Evolutionary conservation across 1,140 invertebrate species (phyloP).

Genomic region (Megalonaias nervosa): DNA sequence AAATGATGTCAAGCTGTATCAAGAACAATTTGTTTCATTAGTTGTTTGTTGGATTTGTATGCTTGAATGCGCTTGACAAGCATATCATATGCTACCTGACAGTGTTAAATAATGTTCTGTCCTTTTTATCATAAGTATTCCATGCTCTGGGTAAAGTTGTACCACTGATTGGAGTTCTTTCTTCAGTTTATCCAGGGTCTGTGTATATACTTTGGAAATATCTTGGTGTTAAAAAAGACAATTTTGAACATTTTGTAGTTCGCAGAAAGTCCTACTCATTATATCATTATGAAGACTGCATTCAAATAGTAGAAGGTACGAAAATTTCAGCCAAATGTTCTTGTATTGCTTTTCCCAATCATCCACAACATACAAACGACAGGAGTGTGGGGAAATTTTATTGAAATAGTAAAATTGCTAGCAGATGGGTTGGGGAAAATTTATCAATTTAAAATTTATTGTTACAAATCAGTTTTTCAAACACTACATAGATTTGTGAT

Average conservation of each 20-base stretch:
- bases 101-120: not conserved
- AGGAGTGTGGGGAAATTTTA: slow-evolving; percentile 7
- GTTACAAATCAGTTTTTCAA: slow-evolving; percentile 23
- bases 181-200: slow-evolving; percentile 12
- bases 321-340: slow-evolving; percentile 13
- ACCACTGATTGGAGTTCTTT: not conserved
- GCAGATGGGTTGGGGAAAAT: slow-evolving; percentile 5
- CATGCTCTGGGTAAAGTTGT: not conserved
- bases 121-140: too few species aligned
- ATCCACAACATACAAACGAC: slow-evolving; percentile 1
- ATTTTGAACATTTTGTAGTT: slow-evolving; percentile 28
- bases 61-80: slow-evolving; percentile 22
- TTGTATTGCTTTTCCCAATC: slow-evolving; percentile 17
- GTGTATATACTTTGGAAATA: slow-evolving; percentile 23
- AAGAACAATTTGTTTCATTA: too few species aligned
- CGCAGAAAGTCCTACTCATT: slow-evolving; percentile 34
- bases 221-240: slow-evolving; percentile 14
- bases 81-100: slow-evolving; percentile 1
- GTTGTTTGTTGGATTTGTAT: too few species aligned
- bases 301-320: slow-evolving; percentile 15
- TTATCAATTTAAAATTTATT: slow-evolving; percentile 29
- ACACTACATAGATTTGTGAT: slow-evolving; percentile 20
- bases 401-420: slow-evolving; percentile 6
- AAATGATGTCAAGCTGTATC: too few species aligned
- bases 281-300: slow-evolving; percentile 26